These are phyloP conservation scores for Pseudococcus jackbeardsleyi DNA, from an alignment of 2,888 invertebrate species.

Conservation along the genomic window DNA sequence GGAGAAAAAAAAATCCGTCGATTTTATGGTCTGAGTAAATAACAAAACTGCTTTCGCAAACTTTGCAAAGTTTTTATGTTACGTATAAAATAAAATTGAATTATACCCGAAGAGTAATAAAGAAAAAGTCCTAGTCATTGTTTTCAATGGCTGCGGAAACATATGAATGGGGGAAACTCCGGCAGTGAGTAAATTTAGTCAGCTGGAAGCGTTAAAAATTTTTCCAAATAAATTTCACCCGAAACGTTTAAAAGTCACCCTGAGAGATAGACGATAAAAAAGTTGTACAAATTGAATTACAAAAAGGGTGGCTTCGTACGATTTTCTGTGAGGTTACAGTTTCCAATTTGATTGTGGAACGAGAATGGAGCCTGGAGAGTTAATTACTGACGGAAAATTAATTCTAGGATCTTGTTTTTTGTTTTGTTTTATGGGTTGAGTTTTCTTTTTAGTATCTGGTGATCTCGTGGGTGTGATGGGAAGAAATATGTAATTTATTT, in stretches of 20 bases:
- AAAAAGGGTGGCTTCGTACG: neutral
- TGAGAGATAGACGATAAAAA: constrained; percentile 7
- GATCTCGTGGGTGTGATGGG: neutral
- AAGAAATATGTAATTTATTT: neutral
- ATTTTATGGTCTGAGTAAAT: constrained; percentile 41
- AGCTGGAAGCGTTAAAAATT: constrained; percentile 42
- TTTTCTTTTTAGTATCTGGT: neutral
- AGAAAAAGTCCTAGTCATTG: constrained; percentile 40
- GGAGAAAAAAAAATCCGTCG: neutral
- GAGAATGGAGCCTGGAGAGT: neutral
- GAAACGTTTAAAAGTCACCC: constrained; percentile 36
- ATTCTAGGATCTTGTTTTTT: neutral
- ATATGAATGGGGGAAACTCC: constrained; percentile 45
- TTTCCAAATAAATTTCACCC: constrained; percentile 32
- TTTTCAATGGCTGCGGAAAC: constrained; percentile 38
- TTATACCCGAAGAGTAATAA: constrained; percentile 41
- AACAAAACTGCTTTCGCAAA: constrained; percentile 27
- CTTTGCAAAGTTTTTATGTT: constrained; percentile 50
- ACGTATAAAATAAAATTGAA: constrained; percentile 53
- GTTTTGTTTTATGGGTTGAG: neutral
- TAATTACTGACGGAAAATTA: neutral
- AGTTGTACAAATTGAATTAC: constrained; percentile 22
- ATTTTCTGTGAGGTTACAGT: neutral
- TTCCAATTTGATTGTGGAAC: neutral
- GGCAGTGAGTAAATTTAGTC: constrained; percentile 40